Base-by-base conservation (phyloP, 2,797 vertebrate genomes). In the Danio kyathit region DNA sequence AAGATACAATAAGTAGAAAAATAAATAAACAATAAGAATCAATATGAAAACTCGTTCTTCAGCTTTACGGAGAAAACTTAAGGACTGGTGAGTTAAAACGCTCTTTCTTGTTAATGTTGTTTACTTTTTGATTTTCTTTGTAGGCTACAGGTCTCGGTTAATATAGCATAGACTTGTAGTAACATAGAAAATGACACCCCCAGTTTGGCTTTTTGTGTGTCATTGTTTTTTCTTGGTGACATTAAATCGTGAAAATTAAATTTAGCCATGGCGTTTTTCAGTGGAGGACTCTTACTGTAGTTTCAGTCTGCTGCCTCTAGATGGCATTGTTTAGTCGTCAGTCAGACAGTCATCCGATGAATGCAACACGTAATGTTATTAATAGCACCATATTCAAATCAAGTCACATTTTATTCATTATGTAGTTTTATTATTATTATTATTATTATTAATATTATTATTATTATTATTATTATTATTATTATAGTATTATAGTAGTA, bases 311-410 rank as follows among this genome's bases (percentile, higher is more conserved):
- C 1, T 1, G 13, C 80, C 85, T 74, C 74, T n/a, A 86, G 85
- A 82, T 81, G 85, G 77, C 85, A 79, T 46, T 86, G 74, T 70
- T 82, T 84, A 81, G 38, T 75, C 76, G 64, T 67, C 51, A 81
- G 46, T 63, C 60, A 74, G 12, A 19, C 17, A 73, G 56, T 73
- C 71, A 74, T 60, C 56, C n/a, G 43, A 11, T 29, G 29, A 29
- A 29, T 29, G 29, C 29, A 40, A n/a, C 6, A 41, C n/a, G 13
- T 43, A 40, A 9, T 54, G 11, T 13, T 71, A 43, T 56, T 41
- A 19, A 71, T 9, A 19, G 11, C 38, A 56, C 13, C 12, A 5
- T 43, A 43, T 19, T 71, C 38, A 13, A 19, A 41, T 41, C 6
- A 5, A 41, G 41, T 63, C 9, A n/a, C 10, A 51, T 67, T 4